Percentiles rank a stretch among this genome's conserved stretches.
These are phyloP conservation scores for Philhelius pedissequus DNA, from an alignment of 2,888 invertebrate genomes.

Conservation along the genomic window DNA sequence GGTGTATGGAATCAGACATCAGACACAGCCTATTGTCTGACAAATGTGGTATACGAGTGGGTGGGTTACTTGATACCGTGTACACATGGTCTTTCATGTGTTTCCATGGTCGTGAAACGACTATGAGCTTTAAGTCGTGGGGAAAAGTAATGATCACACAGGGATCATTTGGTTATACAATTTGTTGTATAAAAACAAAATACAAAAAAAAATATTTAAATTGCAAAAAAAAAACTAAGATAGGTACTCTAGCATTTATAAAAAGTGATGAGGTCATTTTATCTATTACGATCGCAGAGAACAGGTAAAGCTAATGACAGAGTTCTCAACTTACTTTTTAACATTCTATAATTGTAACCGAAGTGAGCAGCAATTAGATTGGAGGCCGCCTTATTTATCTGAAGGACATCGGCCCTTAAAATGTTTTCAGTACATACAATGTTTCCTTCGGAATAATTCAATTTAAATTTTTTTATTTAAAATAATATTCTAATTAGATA, in stretches of 20 bases:
- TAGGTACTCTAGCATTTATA: neutral
- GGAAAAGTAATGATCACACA: conserved; percentile 12
- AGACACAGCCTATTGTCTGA: conserved; percentile 12
- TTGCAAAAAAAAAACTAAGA: neutral
- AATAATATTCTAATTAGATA: no score
- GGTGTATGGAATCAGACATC: conserved; percentile 13
- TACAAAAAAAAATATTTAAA: neutral
- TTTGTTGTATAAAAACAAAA: neutral
- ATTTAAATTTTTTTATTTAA: no score
- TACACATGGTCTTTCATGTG: conserved; percentile 20
- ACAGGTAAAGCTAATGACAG: neutral
- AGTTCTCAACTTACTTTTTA: no score
- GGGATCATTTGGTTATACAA: conserved; percentile 1
- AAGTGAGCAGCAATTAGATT: no score
- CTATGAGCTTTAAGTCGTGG: conserved; percentile 26
- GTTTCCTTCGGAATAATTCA: no score
- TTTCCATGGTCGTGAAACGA: conserved; percentile 26
- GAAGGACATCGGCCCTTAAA: no score
- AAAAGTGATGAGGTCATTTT: neutral
- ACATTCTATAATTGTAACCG: no score
- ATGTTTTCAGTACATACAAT: no score
- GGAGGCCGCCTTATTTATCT: no score
- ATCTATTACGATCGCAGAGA: neutral
- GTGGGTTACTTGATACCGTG: conserved; percentile 40
- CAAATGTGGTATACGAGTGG: conserved; percentile 40